These are phyloP conservation scores for Eupithecia inturbata DNA, from an alignment of 2,888 invertebrate species.

Conservation along the genomic window DNA sequence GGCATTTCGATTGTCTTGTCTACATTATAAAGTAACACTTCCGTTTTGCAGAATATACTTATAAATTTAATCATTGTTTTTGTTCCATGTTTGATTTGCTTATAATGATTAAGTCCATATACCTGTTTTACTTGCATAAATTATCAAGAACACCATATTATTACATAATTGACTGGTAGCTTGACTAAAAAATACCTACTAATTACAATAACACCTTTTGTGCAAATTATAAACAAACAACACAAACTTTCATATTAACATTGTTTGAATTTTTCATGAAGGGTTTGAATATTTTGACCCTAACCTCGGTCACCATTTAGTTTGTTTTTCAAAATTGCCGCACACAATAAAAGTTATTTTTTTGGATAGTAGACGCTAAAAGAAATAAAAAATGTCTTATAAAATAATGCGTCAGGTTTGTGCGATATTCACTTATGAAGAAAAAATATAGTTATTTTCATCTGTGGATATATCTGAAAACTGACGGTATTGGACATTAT, in stretches of 20 bases:
- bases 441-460: no score
- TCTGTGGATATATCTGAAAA: no score
- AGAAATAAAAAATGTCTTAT: no score
- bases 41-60: conserved; percentile 25
- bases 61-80: conserved; percentile 8
- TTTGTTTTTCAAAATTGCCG: no score
- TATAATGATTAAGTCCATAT: background rate
- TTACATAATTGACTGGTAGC: background rate
- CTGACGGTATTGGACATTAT: no score
- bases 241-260: background rate
- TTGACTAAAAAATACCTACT: background rate
- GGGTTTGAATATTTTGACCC: no score
- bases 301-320: no score
- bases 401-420: no score
- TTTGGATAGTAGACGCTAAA: no score
- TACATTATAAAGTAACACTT: conserved; percentile 32
- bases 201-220: background rate
- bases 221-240: background rate
- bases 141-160: background rate
- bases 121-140: background rate
- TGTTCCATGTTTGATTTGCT: background rate
- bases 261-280: background rate
- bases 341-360: no score
- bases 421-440: no score
- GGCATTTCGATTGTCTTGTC: conserved; percentile 35